Conservation (phyloP, 2,888 invertebrate genomes). For the Nomada fabriciana region DNA sequence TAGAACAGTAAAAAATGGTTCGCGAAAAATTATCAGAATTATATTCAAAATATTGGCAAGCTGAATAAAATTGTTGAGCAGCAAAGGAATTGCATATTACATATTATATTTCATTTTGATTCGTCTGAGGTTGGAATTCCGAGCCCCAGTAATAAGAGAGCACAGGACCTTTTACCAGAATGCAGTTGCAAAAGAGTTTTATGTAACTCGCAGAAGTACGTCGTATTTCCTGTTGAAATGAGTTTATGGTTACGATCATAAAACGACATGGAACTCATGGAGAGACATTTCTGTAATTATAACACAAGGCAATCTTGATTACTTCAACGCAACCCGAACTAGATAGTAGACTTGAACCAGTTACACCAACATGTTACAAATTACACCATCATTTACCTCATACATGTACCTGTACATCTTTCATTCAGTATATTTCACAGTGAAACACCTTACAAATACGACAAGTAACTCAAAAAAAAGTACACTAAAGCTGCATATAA, state of each 20-base stretch:
- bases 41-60: too few species aligned
- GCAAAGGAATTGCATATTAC: too few species aligned
- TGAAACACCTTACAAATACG: too few species aligned
- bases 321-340: neutral
- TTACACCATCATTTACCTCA: neutral
- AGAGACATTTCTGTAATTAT: neutral
- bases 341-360: neutral
- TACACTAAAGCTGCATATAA: too few species aligned
- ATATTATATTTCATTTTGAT: neutral
- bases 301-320: neutral
- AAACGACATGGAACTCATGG: neutral
- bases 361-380: slow-evolving; percentile 2
- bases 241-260: neutral
- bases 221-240: slow-evolving; percentile 9
- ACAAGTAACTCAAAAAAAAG: too few species aligned
- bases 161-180: slow-evolving; percentile 8
- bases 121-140: neutral
- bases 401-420: neutral
- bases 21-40: neutral
- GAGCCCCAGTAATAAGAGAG: neutral
- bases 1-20: neutral
- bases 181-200: slow-evolving; percentile 13
- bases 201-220: slow-evolving; percentile 3
- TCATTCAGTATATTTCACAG: neutral
- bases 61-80: neutral